These are phyloP conservation scores for Chymomyza fuscimana DNA, from an alignment of 2,888 invertebrate species.

Conservation along the genomic window DNA sequence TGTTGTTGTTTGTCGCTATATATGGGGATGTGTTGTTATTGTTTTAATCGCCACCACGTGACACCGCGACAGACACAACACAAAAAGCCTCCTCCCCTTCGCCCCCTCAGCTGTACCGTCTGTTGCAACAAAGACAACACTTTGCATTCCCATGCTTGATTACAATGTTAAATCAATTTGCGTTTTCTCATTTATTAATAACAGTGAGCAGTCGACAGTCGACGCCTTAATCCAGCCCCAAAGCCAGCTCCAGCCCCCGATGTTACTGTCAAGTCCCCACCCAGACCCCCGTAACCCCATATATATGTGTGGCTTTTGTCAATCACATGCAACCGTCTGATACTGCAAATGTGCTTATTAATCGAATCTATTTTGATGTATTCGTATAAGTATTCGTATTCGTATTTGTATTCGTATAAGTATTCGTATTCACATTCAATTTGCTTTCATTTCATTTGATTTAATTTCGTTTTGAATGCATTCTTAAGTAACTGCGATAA, in stretches of 20 bases:
- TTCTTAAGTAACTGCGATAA: not conserved
- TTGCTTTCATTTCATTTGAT: not conserved
- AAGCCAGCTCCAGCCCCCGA: not conserved
- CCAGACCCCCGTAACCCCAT: not conserved
- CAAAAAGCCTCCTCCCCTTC: not conserved
- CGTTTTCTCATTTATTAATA: not conserved
- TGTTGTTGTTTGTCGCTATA: not conserved
- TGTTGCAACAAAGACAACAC: no score
- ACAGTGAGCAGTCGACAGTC: not conserved
- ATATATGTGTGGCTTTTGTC: not conserved
- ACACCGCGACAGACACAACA: not conserved
- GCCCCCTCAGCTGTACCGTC: no score
- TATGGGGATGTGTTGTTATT: not conserved
- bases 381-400: not conserved
- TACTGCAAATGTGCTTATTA: not conserved
- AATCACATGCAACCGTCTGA: not conserved
- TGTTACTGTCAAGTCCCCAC: not conserved
- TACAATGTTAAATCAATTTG: not conserved
- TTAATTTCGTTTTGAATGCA: not conserved
- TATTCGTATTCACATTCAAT: not conserved
- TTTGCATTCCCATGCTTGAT: not conserved
- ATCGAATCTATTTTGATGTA: conserved; percentile 3
- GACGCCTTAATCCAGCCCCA: not conserved
- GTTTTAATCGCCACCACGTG: not conserved
- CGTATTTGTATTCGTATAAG: not conserved